These are phyloP conservation scores for Merops nubicus DNA, from an alignment of 2,113 vertebrate genomes.

Conservation along the genomic window DNA sequence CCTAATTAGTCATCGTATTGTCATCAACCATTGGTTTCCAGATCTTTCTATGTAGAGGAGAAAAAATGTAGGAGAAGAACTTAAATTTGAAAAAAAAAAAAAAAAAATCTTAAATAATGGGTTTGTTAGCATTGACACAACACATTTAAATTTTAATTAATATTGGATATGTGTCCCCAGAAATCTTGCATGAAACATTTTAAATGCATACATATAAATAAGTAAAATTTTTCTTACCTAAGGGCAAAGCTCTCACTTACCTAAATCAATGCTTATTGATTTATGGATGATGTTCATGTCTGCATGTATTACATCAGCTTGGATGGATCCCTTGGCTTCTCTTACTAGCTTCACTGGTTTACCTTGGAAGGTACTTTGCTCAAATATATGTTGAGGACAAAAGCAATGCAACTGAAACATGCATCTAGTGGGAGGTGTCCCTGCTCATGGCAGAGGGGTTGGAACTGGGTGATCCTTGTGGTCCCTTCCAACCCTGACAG, in stretches of 20 bases:
- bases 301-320: constrained; percentile 52
- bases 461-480: too few species aligned
- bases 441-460: too few species aligned
- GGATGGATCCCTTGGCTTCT: constrained; percentile 35
- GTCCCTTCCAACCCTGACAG: too few species aligned
- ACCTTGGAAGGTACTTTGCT: background rate
- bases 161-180: background rate
- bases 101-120: background rate
- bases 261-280: constrained; percentile 73
- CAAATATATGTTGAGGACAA: constrained; percentile 18
- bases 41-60: background rate
- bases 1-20: background rate
- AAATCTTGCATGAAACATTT: background rate
- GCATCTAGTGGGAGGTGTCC: too few species aligned
- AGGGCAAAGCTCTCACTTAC: constrained; percentile 65
- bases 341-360: constrained; percentile 38
- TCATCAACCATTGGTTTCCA: background rate
- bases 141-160: constrained; percentile 48
- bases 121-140: background rate
- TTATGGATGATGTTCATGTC: constrained; percentile 67
- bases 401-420: constrained; percentile 10
- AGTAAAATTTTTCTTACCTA: constrained; percentile 1
- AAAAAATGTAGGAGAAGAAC: background rate
- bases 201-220: constrained; percentile 9
- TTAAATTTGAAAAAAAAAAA: background rate